Conservation (phyloP, 2,888 invertebrate species). For the Melipona bicolor region DNA sequence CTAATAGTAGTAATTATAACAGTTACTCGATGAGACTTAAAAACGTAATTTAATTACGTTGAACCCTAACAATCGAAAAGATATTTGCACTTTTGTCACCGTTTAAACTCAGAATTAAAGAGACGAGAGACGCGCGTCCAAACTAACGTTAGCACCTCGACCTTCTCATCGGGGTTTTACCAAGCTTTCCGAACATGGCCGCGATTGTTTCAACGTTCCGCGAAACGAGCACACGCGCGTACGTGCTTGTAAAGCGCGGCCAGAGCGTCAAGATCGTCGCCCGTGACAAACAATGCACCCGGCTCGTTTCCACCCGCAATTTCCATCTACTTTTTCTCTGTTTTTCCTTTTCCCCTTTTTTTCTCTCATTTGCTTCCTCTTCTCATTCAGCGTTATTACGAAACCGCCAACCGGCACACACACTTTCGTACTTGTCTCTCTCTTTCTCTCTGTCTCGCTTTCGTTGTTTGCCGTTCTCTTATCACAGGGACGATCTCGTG, state of each 20-base stretch:
- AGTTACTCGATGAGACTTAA: no score
- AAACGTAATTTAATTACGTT: no score
- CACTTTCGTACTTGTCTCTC: slow-evolving; percentile 42
- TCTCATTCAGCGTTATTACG: slow-evolving; percentile 37
- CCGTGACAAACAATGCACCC: slow-evolving; percentile 50
- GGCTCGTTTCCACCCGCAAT: slow-evolving; percentile 28
- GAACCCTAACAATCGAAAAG: no score
- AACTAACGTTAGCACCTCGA: neutral
- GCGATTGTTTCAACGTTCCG: slow-evolving; percentile 13
- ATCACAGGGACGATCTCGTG: slow-evolving; percentile 24
- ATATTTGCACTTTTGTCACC: no score
- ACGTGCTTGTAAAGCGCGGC: neutral
- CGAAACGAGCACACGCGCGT: slow-evolving; percentile 26
- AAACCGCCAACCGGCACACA: slow-evolving; percentile 26
- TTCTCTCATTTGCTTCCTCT: slow-evolving; percentile 11
- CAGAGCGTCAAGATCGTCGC: slow-evolving; percentile 22
- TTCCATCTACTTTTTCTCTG: neutral
- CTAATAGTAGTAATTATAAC: no score
- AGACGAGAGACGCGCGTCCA: no score
- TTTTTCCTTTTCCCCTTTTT: neutral
- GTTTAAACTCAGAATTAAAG: no score
- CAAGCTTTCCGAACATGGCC: slow-evolving; percentile 22
- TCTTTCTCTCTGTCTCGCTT: neutral
- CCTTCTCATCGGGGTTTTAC: slow-evolving; percentile 18
- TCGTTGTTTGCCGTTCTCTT: neutral